Evolutionary conservation across 2,888 invertebrate species (phyloP).

Genomic region (Cerceris ruficornis): DNA sequence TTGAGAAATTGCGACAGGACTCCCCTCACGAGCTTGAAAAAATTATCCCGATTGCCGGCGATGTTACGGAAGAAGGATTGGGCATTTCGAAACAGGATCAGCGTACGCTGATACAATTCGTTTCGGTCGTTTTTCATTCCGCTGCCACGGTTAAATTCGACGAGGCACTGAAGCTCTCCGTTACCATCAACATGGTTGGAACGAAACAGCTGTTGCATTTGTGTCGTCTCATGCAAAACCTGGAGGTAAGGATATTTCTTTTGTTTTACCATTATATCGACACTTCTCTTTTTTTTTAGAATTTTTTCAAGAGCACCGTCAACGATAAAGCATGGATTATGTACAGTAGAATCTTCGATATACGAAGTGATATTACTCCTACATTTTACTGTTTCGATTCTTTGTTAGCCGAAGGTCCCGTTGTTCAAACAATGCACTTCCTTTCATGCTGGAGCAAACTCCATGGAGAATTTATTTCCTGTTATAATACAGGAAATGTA

Average conservation of each 20-base stretch:
- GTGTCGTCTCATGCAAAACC: conserved; percentile 86
- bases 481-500: background rate
- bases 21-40: conserved; percentile 85
- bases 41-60: conserved; percentile 86
- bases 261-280: background rate
- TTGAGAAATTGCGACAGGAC: conserved; percentile 84
- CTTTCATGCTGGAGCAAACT: background rate
- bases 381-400: background rate
- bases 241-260: conserved; percentile 83
- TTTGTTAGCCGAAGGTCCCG: background rate
- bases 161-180: conserved; percentile 88
- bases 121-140: conserved; percentile 91
- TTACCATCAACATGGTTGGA: conserved; percentile 90
- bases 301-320: background rate
- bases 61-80: conserved; percentile 84
- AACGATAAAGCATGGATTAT: background rate
- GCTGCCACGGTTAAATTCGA: conserved; percentile 93
- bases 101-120: conserved; percentile 83
- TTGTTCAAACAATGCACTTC: background rate
- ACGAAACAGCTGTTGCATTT: conserved; percentile 87
- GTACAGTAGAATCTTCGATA: background rate
- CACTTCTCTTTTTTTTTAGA: background rate
- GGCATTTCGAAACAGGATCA: conserved; percentile 84
- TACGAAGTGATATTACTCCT: no score
- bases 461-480: background rate